A percentile compares a stretch with the other conserved stretches of the same genome.
Conservation (phyloP, 2,113 vertebrate species). For the Seriola quinqueradiata region DNA sequence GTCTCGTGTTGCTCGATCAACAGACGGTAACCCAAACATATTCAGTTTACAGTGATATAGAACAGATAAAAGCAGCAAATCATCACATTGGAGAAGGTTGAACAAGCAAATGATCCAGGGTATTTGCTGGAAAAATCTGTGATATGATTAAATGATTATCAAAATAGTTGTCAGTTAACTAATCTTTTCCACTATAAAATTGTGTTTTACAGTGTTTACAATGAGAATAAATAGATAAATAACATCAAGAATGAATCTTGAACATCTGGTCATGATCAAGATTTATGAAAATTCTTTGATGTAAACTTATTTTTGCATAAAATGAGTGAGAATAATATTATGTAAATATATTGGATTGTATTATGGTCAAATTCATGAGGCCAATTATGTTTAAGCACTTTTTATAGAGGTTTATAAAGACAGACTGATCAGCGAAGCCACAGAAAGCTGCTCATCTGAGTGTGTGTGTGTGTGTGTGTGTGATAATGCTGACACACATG, state of each 20-base stretch:
- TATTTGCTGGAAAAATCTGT: background rate
- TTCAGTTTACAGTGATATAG: background rate
- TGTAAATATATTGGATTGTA: background rate
- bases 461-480: background rate
- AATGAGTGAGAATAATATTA: background rate
- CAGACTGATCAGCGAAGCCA: constrained; percentile 17
- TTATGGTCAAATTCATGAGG: background rate
- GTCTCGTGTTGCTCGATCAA: background rate
- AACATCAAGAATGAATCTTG: background rate
- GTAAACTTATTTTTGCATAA: background rate
- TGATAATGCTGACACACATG: constrained; percentile 16
- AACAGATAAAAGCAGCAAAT: background rate
- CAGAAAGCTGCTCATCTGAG: constrained; percentile 18
- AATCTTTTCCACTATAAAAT: background rate
- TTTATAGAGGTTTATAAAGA: constrained; percentile 14
- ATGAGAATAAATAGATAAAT: background rate
- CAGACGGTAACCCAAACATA: background rate
- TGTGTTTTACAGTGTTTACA: background rate
- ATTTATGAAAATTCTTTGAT: background rate
- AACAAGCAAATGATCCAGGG: background rate
- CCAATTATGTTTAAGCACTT: background rate
- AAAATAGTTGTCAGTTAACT: background rate
- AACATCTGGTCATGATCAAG: background rate
- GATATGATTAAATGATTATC: background rate
- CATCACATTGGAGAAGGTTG: background rate